Conservation (phyloP, 1,140 invertebrate genomes). For the Ectropis grisescens region DNA sequence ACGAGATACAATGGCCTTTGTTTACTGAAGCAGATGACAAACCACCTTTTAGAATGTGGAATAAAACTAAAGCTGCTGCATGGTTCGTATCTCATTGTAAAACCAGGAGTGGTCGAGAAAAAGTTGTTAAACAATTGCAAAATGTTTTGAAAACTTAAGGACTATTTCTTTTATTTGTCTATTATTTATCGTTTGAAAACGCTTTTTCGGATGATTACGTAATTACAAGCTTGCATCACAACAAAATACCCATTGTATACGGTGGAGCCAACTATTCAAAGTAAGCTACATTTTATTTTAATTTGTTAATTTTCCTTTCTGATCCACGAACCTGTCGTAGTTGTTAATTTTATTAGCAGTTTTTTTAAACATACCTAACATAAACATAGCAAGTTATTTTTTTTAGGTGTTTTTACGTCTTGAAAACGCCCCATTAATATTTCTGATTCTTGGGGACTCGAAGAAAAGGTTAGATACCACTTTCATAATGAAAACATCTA, state of each 20-base stretch:
- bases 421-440: too few relatives aligned
- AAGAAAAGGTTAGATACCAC: too few relatives aligned
- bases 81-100: constrained; percentile 80
- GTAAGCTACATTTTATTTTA: constrained; percentile 11
- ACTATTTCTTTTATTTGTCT: constrained; percentile 79
- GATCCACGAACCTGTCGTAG: too few relatives aligned
- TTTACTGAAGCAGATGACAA: constrained; percentile 16
- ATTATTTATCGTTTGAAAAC: constrained; percentile 82
- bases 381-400: too few relatives aligned
- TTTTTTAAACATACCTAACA: too few relatives aligned
- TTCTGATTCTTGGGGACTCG: too few relatives aligned
- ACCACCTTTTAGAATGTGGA: constrained; percentile 16
- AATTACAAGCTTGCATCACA: constrained; percentile 60
- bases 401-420: too few relatives aligned
- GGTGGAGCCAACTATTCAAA: constrained; percentile 55
- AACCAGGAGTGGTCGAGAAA: constrained; percentile 69
- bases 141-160: constrained; percentile 62
- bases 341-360: too few relatives aligned
- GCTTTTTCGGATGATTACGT: constrained; percentile 74
- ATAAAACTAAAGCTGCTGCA: constrained; percentile 67
- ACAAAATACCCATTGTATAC: constrained; percentile 68
- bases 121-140: constrained; percentile 71
- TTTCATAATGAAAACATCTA: too few relatives aligned
- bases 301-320: neutral
- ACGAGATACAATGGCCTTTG: constrained; percentile 37